These are phyloP conservation scores for Tiphia femorata DNA, from an alignment of 2,888 invertebrate species.

Conservation along the genomic window DNA sequence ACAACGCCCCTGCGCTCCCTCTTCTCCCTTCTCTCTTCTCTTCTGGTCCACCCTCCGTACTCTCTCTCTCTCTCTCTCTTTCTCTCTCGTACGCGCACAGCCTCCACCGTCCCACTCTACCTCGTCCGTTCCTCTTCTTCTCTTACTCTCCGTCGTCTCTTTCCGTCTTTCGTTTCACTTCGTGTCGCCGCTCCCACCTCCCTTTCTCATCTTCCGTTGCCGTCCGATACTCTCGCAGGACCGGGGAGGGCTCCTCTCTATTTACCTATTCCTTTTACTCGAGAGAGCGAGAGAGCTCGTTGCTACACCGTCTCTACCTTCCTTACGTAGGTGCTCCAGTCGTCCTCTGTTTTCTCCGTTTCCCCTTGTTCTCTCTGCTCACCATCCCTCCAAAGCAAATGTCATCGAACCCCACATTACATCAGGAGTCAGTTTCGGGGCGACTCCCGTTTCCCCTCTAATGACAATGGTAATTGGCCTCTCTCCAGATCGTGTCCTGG, in stretches of 20 bases:
- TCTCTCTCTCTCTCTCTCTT: no score
- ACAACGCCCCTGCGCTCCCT: neutral
- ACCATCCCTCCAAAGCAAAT: conserved; percentile 5
- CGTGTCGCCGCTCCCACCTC: conserved; percentile 4
- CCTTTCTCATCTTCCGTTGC: conserved; percentile 1
- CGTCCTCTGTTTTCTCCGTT: neutral
- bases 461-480: no score
- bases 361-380: conserved; percentile 5
- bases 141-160: conserved; percentile 11
- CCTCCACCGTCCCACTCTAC: conserved; percentile 10
- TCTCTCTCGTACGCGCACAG: no score
- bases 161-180: neutral
- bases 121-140: neutral
- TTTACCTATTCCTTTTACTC: neutral
- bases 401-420: no score
- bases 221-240: no score
- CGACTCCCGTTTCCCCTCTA: no score
- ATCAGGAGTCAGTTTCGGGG: no score
- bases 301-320: neutral
- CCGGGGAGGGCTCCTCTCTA: no score
- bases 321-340: neutral
- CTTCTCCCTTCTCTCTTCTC: neutral
- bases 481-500: no score
- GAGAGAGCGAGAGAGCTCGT: no score
- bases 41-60: conserved; percentile 8